phyloP scores from a whole-genome alignment of 2,888 invertebrate genomes.

The Dynastes maya region DNA sequence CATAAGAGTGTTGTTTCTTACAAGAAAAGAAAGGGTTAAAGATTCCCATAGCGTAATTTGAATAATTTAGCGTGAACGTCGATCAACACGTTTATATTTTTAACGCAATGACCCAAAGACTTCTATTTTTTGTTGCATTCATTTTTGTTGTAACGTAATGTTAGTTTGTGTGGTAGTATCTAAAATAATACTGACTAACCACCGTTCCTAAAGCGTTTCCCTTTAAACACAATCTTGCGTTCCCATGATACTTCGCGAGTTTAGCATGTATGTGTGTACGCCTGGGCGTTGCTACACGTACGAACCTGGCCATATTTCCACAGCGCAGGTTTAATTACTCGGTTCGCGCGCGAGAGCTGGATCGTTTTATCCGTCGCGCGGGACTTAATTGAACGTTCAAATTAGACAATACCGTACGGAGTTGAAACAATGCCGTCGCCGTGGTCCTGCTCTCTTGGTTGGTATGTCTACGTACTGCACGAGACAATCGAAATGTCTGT shows the following conservation, averaged over 20 bases:
- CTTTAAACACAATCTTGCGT: neutral
- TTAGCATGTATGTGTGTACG: neutral
- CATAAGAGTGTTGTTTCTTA: neutral
- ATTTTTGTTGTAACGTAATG: too few relatives aligned
- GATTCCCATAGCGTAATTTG: too few relatives aligned
- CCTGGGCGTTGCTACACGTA: neutral
- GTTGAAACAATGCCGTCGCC: conserved; percentile 1
- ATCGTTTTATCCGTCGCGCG: conserved; percentile 30
- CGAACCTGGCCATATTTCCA: conserved; percentile 7
- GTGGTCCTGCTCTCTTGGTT: neutral
- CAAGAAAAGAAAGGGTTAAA: neutral
- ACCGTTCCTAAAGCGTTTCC: conserved; percentile 1
- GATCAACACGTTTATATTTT: neutral
- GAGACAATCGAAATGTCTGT: too few relatives aligned
- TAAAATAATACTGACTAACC: conserved; percentile 4
- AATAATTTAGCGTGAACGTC: too few relatives aligned
- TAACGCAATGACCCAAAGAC: conserved; percentile 4
- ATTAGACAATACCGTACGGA: conserved; percentile 32
- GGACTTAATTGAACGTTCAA: conserved; percentile 39
- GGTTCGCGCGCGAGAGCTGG: neutral
- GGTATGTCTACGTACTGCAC: too few relatives aligned
- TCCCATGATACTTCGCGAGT: neutral
- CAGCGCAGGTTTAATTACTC: conserved; percentile 27
- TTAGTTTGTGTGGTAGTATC: neutral
- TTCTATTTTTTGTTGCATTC: neutral